Base-by-base conservation (phyloP, 2,113 vertebrate species). In the Chitala chitala region DNA sequence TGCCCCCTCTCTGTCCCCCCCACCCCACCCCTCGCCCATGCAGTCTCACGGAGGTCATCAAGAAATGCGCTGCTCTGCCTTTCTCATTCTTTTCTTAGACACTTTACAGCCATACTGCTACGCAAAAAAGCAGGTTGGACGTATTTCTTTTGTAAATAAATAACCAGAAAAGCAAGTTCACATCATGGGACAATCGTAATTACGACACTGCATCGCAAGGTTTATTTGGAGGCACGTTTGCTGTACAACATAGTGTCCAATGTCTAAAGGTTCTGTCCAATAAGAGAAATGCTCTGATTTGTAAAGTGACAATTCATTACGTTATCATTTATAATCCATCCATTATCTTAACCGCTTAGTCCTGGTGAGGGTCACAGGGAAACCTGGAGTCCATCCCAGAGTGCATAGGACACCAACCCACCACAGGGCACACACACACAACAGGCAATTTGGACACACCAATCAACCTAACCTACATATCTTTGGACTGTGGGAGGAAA, bases 81-180 rank as follows among this genome's bases (percentile, higher is more conserved):
- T 29, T 20, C 10, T 44, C 29, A 17, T 46, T 40, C 13, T 22
- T 24, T 6, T 55, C 7, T 29, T n/a, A n/a, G n/a, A n/a, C n/a
- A 5, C 33, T 42, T 9, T 26, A 44, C 63, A 42, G 1, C 20
- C 42, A 38, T 24, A 36, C n/a, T 29, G 48, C 5, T 70, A 20
- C 3, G 48, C 7, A 4, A 36, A 56, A 5, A 2, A 17, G 13
- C n/a, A 20, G 5, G 36, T 12, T 26, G 29, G 26, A 1, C 15
- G 9, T 13, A 7, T 36, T 36, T 46, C 42, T 61, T 15, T 33
- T 73, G 55, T 73, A 50, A 63, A 73, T 73, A 6, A 73, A 42
- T 63, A 73, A 73, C 44, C 29, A n/a, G 17, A 13, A 17, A 46
- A 22, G 10, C 2, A 31, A 17, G 44, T 9, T 17, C 4, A 42